Base-by-base conservation (phyloP, 1,140 invertebrate species). In the Sminthurides bifidus region DNA sequence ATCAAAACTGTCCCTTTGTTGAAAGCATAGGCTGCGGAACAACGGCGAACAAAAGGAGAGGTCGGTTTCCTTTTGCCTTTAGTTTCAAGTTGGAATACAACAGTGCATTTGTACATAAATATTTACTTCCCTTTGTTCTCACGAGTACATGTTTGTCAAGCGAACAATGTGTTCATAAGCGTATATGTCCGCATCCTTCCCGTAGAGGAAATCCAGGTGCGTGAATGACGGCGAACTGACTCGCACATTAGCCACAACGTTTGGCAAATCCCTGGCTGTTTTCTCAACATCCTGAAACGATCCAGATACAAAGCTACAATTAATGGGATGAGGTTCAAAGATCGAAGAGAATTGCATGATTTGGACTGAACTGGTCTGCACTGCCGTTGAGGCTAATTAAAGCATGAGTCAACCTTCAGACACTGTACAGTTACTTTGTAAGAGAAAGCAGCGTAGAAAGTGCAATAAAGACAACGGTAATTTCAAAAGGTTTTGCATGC, bases 201-300 rank as follows among this genome's bases (percentile, higher is more conserved):
- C 82, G 72, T 77, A 83, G 8, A 84, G 52, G 67, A 82, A 85
- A 64, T 85, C 83, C 14, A 83, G 68, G 62, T 85, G 83, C 68
- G 82, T 83, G 59, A 83, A 84, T 35, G 74, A 73, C 35, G 74
- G 64, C 41, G 76, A 70, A 3, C 77, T 75, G 14, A 84, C 74
- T 58, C 73, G 68, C 51, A 71, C 73, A 15, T 67, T 65, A 5
- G 65, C 64, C 6, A 74, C 66, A n/a, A 74, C 58, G 33, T 76
- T 76, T 3, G 74, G 70, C 31, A 83, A 58, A 54, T 70, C 65
- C 0, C 65, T 66, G 10, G 67, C 67, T 6, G 82, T 65, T 35
- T 67, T 70, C 30, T 71, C 51, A 0, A 81, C 73, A 66, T 83
- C 64, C 49, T 52, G 38, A 26, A 10, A 46, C 14, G 8, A 43